Evolutionary conservation across 2,113 vertebrate genomes (phyloP).

Genomic region (Solenodon paradoxus): DNA sequence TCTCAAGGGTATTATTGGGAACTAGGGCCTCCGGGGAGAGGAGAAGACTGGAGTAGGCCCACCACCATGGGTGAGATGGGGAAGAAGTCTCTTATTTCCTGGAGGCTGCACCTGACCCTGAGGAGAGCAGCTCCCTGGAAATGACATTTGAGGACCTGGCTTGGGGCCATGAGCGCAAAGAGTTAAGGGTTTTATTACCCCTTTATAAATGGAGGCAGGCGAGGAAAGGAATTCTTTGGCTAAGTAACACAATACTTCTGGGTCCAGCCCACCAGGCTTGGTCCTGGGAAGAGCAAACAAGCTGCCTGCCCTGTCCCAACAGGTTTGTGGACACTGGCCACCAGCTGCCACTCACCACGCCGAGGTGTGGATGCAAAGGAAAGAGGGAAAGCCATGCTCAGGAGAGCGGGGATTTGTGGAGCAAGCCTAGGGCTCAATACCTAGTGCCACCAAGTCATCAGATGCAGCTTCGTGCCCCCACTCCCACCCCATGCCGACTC

Average conservation of each 20-base stretch:
- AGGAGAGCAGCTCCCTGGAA: constrained; percentile 25
- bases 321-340: constrained; percentile 58
- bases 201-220: constrained; percentile 40
- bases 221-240: constrained; percentile 60
- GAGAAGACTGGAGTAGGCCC: not conserved
- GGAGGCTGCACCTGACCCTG: not conserved
- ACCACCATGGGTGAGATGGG: not conserved
- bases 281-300: constrained; percentile 82
- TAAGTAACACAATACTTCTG: constrained; percentile 70
- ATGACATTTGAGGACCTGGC: constrained; percentile 65
- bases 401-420: not conserved
- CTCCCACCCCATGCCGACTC: accelerated
- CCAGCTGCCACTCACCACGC: constrained; percentile 54
- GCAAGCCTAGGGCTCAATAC: not conserved
- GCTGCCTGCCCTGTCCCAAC: constrained; percentile 40
- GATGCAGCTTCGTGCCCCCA: not conserved
- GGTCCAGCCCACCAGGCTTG: constrained; percentile 62
- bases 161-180: constrained; percentile 29
- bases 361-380: not conserved
- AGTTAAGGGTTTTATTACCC: not conserved
- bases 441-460: not conserved
- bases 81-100: not conserved
- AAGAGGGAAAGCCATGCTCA: not conserved
- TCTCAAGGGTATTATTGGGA: not conserved
- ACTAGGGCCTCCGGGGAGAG: not conserved